phyloP scores from a whole-genome alignment of 2,797 vertebrate species.

The Saxicola maurus region DNA sequence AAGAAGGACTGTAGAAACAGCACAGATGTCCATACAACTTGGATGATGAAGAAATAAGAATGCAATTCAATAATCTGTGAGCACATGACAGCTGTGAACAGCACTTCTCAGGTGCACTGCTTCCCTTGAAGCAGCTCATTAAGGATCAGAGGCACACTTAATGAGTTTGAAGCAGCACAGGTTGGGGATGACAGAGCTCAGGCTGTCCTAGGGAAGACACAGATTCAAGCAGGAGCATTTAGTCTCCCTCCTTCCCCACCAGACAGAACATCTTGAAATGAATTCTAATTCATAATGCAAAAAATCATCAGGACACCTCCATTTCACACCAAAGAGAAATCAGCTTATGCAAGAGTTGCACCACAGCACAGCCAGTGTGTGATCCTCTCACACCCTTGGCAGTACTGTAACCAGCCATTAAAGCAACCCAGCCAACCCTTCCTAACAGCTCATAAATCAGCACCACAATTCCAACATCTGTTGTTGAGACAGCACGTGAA shows the following conservation, averaged over 20 bases:
- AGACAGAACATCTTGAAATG: background rate
- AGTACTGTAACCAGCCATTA: background rate
- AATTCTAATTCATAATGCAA: background rate
- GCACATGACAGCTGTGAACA: background rate
- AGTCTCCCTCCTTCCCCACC: background rate
- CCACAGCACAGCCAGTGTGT: background rate
- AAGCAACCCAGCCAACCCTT: background rate
- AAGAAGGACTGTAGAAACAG: background rate
- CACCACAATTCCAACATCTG: background rate
- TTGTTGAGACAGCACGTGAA: background rate
- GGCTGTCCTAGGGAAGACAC: background rate
- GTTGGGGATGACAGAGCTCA: background rate
- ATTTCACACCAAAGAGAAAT: background rate
- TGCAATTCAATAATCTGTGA: background rate
- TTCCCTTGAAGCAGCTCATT: background rate
- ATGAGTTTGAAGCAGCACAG: background rate
- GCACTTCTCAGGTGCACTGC: background rate
- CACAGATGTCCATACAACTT: background rate
- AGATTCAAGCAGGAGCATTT: background rate
- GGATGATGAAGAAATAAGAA: background rate
- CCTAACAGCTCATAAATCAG: background rate
- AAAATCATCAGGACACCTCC: background rate
- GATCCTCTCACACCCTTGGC: background rate
- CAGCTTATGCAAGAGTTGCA: background rate
- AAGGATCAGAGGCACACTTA: background rate